Conservation (phyloP, 2,113 vertebrate genomes). For the Cryptomyrus ogoouensis region DNA sequence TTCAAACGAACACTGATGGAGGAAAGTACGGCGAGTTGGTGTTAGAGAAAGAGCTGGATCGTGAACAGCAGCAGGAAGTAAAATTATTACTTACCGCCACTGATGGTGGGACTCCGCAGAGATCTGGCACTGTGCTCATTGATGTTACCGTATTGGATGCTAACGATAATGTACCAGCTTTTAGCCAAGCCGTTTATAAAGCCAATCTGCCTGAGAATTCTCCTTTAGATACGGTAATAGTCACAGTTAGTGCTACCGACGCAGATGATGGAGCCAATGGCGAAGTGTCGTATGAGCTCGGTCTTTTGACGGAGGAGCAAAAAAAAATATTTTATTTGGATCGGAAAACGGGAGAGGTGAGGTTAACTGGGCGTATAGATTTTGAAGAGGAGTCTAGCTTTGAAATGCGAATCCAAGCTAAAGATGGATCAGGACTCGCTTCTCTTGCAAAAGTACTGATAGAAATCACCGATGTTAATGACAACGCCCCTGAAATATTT, state of each 20-base stretch:
- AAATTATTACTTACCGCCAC: not conserved
- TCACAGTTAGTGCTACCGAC: not conserved
- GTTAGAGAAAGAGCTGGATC: not conserved
- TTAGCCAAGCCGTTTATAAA: not conserved
- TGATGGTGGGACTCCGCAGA: not conserved
- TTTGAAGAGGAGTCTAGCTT: constrained; percentile 19
- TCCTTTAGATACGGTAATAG: not conserved
- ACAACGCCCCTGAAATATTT: constrained; percentile 55
- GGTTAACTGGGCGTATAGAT: constrained; percentile 18
- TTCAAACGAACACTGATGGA: not conserved
- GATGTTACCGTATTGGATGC: not conserved
- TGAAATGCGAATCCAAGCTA: constrained; percentile 28
- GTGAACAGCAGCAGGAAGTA: not conserved
- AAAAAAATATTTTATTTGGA: constrained; percentile 19
- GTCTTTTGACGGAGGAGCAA: not conserved
- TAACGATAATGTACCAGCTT: not conserved
- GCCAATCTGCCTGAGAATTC: not conserved
- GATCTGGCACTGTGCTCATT: not conserved
- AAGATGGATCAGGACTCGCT: constrained; percentile 11
- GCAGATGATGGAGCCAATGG: not conserved
- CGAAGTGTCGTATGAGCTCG: not conserved
- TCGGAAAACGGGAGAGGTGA: constrained; percentile 15
- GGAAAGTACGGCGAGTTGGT: not conserved
- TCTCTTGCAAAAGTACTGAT: constrained; percentile 46
- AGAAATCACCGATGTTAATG: constrained; percentile 56